Evolutionary conservation across 2,113 vertebrate species (phyloP).

Genomic region (Microtus montanus): DNA sequence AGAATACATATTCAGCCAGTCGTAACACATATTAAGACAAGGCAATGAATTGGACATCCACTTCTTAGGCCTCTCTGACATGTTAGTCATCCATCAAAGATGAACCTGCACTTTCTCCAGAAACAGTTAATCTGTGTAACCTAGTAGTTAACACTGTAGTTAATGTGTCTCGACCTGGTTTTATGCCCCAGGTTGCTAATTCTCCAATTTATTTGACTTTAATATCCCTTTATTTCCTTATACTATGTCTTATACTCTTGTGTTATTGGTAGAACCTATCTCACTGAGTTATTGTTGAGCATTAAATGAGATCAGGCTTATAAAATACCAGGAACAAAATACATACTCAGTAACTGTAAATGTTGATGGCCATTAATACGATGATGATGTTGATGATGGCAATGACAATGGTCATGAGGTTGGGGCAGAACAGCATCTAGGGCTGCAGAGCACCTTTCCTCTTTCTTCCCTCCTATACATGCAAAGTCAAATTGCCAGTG

Average conservation of each 20-base stretch:
- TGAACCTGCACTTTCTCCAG: background rate
- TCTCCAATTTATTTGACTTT: slow-evolving; percentile 15
- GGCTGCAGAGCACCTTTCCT: background rate
- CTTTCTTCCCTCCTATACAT: background rate
- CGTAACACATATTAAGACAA: background rate
- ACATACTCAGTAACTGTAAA: background rate
- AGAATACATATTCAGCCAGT: background rate
- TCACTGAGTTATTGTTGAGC: background rate
- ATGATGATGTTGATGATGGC: background rate
- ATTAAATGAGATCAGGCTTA: background rate
- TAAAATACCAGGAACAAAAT: background rate
- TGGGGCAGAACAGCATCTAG: background rate
- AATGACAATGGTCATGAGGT: background rate
- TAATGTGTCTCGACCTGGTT: background rate
- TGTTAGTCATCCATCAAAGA: background rate
- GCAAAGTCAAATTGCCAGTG: slow-evolving; percentile 16
- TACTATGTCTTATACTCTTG: background rate
- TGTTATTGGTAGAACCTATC: background rate
- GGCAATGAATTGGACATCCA: background rate
- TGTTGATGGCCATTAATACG: background rate
- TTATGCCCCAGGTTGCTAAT: slow-evolving; percentile 27
- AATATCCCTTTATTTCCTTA: background rate
- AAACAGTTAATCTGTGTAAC: background rate
- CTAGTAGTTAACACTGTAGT: background rate
- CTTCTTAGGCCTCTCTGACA: background rate